Evolutionary conservation across 2,113 vertebrate genomes (phyloP).

Genomic region (Ahaetulla prasina): DNA sequence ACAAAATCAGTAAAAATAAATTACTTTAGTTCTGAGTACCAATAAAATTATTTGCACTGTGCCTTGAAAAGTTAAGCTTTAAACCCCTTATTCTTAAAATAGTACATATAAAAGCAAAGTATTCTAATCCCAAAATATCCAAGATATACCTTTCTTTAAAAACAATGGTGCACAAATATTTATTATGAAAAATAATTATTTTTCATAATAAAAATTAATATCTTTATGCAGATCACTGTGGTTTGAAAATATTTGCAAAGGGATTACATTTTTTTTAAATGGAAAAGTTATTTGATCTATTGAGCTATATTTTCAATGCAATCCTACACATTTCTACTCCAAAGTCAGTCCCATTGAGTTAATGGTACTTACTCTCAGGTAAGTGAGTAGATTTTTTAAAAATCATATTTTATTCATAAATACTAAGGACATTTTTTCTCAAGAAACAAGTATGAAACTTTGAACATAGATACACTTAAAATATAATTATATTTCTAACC

Average conservation of each 20-base stretch:
- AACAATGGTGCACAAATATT: background rate
- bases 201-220: background rate
- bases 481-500: slow-evolving; percentile 7
- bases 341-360: background rate
- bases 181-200: background rate
- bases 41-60: slow-evolving; percentile 4
- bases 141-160: background rate
- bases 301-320: background rate
- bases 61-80: slow-evolving; percentile 12
- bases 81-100: background rate
- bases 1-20: slow-evolving; percentile 26
- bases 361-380: background rate
- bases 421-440: slow-evolving; percentile 12
- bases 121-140: slow-evolving; percentile 23
- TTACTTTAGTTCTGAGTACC: slow-evolving; percentile 44
- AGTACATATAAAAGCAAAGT: background rate
- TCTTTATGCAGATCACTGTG: background rate
- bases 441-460: slow-evolving; percentile 51
- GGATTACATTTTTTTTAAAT: background rate
- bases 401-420: background rate
- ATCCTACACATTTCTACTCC: background rate
- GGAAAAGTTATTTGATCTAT: slow-evolving; percentile 16
- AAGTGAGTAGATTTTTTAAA: background rate
- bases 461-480: slow-evolving; percentile 57
- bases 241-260: background rate